Conservation (phyloP, 2,113 vertebrate genomes). For the Salvelinus alpinus region DNA sequence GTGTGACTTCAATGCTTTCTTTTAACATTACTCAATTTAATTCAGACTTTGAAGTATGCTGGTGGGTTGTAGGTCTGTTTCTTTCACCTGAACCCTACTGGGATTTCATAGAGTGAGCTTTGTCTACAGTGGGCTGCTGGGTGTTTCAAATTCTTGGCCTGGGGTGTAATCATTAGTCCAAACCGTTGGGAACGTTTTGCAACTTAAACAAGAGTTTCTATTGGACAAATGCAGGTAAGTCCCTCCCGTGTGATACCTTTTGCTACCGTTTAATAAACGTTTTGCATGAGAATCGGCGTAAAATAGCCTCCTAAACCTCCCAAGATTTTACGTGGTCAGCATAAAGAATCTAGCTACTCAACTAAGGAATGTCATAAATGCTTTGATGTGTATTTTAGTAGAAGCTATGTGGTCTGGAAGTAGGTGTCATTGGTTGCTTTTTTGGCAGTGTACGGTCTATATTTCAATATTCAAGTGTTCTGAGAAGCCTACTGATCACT, state of each 20-base stretch:
- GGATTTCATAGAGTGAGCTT: conserved; percentile 54
- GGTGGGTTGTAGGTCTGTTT: not conserved
- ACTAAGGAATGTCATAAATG: not conserved
- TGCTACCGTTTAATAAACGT: too few relatives aligned
- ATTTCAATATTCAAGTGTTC: not conserved
- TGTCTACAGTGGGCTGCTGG: conserved; percentile 53
- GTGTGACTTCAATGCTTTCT: not conserved
- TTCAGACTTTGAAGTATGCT: not conserved
- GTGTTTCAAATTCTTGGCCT: conserved; percentile 65
- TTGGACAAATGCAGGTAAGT: too few relatives aligned
- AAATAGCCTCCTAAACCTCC: conserved; percentile 44
- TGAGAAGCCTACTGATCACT: not conserved
- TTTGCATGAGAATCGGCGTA: too few relatives aligned
- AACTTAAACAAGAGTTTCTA: too few relatives aligned
- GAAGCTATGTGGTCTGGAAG: not conserved
- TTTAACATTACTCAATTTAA: not conserved
- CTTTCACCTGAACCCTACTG: conserved; percentile 53
- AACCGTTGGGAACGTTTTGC: too few relatives aligned
- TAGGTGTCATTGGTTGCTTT: not conserved
- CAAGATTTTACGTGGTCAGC: conserved; percentile 26
- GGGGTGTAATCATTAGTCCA: conserved; percentile 7
- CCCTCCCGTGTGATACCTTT: too few relatives aligned
- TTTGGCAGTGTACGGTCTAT: not conserved
- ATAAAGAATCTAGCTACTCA: not conserved
- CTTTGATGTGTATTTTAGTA: not conserved